A percentile compares a stretch with the other conserved stretches of the same genome.
Conservation (phyloP, 2,888 invertebrate species). For the Lithophane leautieri region DNA sequence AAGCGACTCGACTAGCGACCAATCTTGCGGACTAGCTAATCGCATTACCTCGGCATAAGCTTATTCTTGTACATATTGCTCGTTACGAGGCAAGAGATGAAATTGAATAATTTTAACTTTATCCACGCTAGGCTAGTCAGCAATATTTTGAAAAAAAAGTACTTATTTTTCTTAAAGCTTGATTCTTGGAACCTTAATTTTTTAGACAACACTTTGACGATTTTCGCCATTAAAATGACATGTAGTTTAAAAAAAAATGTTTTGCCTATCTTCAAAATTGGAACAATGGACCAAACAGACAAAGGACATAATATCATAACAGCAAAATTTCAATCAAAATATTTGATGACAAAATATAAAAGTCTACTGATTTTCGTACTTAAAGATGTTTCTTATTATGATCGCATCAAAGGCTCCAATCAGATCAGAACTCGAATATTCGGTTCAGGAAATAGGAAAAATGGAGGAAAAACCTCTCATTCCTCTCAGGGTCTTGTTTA, state of each 20-base stretch:
- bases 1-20: not conserved
- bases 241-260: too few relatives aligned
- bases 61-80: constrained; percentile 6
- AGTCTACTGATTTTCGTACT: constrained; percentile 14
- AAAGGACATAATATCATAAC: not conserved
- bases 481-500: constrained; percentile 10
- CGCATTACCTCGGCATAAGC: not conserved
- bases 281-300: not conserved
- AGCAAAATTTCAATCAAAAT: not conserved
- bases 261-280: not conserved
- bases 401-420: constrained; percentile 45
- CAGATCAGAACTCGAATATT: constrained; percentile 29
- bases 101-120: constrained; percentile 12
- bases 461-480: constrained; percentile 19
- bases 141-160: too few relatives aligned
- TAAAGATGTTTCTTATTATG: constrained; percentile 37
- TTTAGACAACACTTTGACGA: too few relatives aligned
- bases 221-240: too few relatives aligned
- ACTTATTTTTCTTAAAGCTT: not conserved
- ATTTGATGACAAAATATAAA: constrained; percentile 21
- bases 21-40: constrained; percentile 6
- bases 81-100: not conserved
- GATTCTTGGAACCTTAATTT: too few relatives aligned
- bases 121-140: not conserved
- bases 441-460: constrained; percentile 43